These are phyloP conservation scores for Trichopoda pennipes DNA, from an alignment of 2,888 invertebrate genomes.

Conservation along the genomic window DNA sequence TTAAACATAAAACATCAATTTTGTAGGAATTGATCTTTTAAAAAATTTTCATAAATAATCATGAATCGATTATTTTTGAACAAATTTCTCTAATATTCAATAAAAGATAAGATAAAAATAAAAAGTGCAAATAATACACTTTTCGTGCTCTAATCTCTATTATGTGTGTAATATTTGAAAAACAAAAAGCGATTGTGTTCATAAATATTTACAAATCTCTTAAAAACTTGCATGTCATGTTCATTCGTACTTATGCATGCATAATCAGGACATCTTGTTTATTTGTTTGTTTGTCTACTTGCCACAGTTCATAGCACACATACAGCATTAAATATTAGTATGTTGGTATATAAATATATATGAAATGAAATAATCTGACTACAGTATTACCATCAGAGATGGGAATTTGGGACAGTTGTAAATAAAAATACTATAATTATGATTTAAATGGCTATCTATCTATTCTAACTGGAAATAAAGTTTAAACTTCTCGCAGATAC, in stretches of 20 bases:
- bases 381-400: slow-evolving; percentile 1
- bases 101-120: slow-evolving; percentile 15
- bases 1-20: too few relatives aligned
- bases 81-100: slow-evolving; percentile 8
- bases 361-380: not conserved
- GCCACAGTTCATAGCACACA: slow-evolving; percentile 37
- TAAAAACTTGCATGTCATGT: slow-evolving; percentile 58
- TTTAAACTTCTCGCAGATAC: too few relatives aligned
- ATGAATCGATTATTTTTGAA: slow-evolving; percentile 25
- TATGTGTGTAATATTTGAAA: not conserved
- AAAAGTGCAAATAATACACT: slow-evolving; percentile 34
- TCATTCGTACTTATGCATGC: slow-evolving; percentile 54
- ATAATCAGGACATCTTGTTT: slow-evolving; percentile 65
- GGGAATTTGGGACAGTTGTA: not conserved
- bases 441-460: too few relatives aligned
- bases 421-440: not conserved
- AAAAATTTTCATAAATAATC: not conserved
- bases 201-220: slow-evolving; percentile 67
- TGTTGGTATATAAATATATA: not conserved
- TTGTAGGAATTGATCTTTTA: not conserved
- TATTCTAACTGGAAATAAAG: too few relatives aligned
- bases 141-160: slow-evolving; percentile 50
- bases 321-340: slow-evolving; percentile 12
- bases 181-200: slow-evolving; percentile 30
- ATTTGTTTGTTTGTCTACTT: slow-evolving; percentile 53